Percentiles rank a stretch among this genome's conserved stretches.
Conservation (phyloP, 2,888 invertebrate species). For the Heteromyza rotundicornis region DNA sequence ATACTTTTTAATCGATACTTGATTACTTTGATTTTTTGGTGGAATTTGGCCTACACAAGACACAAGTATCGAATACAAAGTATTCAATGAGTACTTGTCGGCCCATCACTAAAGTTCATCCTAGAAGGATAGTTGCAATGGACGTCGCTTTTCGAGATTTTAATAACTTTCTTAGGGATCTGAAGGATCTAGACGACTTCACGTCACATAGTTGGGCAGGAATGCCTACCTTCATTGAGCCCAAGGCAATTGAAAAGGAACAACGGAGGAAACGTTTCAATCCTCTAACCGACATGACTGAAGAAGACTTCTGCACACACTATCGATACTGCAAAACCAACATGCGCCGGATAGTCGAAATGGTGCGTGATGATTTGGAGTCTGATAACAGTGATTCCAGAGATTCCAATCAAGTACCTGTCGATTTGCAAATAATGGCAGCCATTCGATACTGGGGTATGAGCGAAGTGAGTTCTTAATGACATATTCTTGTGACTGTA, state of each 20-base stretch:
- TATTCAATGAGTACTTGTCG: too few species aligned
- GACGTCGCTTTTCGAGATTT: slow-evolving; percentile 20
- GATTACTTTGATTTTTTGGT: too few species aligned
- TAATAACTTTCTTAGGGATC: slow-evolving; percentile 40
- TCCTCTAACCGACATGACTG: slow-evolving; percentile 45
- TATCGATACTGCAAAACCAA: slow-evolving; percentile 53
- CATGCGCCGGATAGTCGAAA: slow-evolving; percentile 47
- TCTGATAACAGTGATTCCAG: slow-evolving; percentile 21
- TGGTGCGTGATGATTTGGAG: slow-evolving; percentile 52
- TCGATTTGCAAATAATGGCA: slow-evolving; percentile 50
- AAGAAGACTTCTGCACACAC: slow-evolving; percentile 44
- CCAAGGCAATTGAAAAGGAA: background rate
- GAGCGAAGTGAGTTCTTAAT: slow-evolving; percentile 34
- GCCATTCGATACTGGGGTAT: slow-evolving; percentile 49
- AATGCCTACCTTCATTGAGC: slow-evolving; percentile 7
- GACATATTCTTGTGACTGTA: too few species aligned
- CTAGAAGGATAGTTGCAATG: too few species aligned
- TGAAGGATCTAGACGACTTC: slow-evolving; percentile 37
- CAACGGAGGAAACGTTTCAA: slow-evolving; percentile 37
- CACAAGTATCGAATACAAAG: too few species aligned
- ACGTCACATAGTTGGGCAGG: slow-evolving; percentile 14
- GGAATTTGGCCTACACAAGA: too few species aligned
- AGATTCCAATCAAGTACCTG: slow-evolving; percentile 47
- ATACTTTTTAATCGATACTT: too few species aligned
- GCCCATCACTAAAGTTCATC: too few species aligned